phyloP scores from a whole-genome alignment of 2,113 vertebrate species.

The Solea solea region DNA sequence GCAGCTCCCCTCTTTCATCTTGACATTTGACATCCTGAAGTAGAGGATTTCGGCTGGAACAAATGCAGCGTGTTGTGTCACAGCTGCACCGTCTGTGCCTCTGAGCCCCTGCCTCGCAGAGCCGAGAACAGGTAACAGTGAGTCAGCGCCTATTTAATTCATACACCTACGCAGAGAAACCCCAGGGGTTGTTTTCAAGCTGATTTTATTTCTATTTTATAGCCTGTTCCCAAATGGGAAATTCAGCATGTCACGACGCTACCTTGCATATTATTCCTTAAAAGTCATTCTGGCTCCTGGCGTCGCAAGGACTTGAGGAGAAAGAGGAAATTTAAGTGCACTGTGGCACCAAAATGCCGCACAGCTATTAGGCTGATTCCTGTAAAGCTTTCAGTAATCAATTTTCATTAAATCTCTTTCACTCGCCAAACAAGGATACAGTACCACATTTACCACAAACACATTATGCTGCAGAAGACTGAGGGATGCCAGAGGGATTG shows the following conservation, averaged over 20 bases:
- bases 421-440: conserved; percentile 25
- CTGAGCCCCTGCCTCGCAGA: conserved; percentile 18
- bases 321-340: not conserved
- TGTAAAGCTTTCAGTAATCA: conserved; percentile 32
- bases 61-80: conserved; percentile 51
- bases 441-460: conserved; percentile 30
- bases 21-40: conserved; percentile 67
- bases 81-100: conserved; percentile 42
- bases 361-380: conserved; percentile 16
- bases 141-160: conserved; percentile 66
- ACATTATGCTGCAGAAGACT: conserved; percentile 44
- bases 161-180: conserved; percentile 51
- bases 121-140: conserved; percentile 57
- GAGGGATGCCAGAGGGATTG: conserved; percentile 30
- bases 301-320: conserved; percentile 1
- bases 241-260: conserved; percentile 27
- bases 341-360: conserved; percentile 18
- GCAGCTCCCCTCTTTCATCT: conserved; percentile 42
- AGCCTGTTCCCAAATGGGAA: conserved; percentile 23
- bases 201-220: conserved; percentile 38
- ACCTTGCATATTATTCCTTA: conserved; percentile 6
- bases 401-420: conserved; percentile 65
- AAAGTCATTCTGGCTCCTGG: conserved; percentile 36
- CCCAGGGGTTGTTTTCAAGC: conserved; percentile 51
- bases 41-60: conserved; percentile 64